Base-by-base conservation (phyloP, 2,888 invertebrate genomes). In the Tethea ocularis region DNA sequence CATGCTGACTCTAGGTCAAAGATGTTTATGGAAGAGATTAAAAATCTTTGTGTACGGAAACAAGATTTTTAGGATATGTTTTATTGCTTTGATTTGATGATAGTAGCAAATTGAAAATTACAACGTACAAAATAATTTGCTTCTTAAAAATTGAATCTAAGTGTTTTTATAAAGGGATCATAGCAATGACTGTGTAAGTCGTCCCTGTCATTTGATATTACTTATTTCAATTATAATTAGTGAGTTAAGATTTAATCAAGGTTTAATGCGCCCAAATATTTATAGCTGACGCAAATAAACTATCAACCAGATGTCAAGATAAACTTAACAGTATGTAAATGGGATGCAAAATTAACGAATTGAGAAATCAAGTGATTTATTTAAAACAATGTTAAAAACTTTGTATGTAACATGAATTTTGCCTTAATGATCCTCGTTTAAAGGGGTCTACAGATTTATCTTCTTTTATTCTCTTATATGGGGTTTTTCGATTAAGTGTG, bases 361-460 rank as follows among this genome's bases (percentile, higher is more conserved):
- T 71, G 67, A 71, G 74, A 67, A 76, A 76, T 76, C 24, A 36
- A 6, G 41, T 71, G 78, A 74, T 74, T 74, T 76, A 76, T 70
- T 52, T 46, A 10, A 52, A 59, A 67, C 63, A 61, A 62, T 60
- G 55, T 63, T 59, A 57, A 56, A 64, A 67, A 61, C 63, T 52
- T 57, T 60, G 46, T 57, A 59, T 64, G 59, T 46, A 20, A 61
- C 59, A 59, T 24, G 46, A 46, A 46, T 46, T 46, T 46, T 20
- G 20, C 46, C 1, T 46, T 46, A 46, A 46, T 46, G 46, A 20
- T 10, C 8, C 46, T 20, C 46, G 46, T 46, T 46, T 46, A 46
- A 46, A 46, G 52, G 10, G 24, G 24, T 29, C 6, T 22, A 13
- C 46, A 46, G 46, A 46, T 46, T 46, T 46, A 46, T 46, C 20